Evolutionary conservation across 2,888 invertebrate species (phyloP).

Genomic region (Yponomeuta sedellus): DNA sequence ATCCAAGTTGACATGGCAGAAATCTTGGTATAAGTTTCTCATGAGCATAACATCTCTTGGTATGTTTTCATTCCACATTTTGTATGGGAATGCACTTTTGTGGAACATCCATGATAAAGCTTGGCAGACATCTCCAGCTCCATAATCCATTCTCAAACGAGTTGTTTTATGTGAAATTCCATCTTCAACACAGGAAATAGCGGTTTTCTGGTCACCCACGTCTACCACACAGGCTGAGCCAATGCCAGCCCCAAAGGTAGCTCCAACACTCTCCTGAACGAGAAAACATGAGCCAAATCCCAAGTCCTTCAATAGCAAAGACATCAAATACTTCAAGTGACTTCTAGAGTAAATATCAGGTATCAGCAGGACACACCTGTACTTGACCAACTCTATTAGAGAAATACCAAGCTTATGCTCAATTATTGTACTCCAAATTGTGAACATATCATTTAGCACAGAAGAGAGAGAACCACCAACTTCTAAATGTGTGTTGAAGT

Average conservation of each 20-base stretch:
- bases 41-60: conserved; percentile 87
- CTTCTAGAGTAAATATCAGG: conserved; percentile 93
- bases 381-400: conserved; percentile 81
- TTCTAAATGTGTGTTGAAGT: conserved; percentile 88
- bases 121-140: conserved; percentile 94
- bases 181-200: conserved; percentile 97
- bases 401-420: conserved; percentile 86
- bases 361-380: conserved; percentile 90
- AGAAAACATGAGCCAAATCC: conserved; percentile 91
- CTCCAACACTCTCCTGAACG: conserved; percentile 81
- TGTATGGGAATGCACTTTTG: conserved; percentile 93
- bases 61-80: conserved; percentile 83
- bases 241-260: conserved; percentile 70
- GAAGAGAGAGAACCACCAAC: conserved; percentile 91
- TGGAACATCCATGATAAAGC: conserved; percentile 91
- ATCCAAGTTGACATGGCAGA: conserved; percentile 93
- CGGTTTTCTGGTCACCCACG: conserved; percentile 96
- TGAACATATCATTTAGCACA: conserved; percentile 88
- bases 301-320: conserved; percentile 85
- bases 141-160: conserved; percentile 89
- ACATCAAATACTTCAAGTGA: conserved; percentile 90
- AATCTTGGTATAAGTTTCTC: conserved; percentile 90
- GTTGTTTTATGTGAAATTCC: conserved; percentile 94
- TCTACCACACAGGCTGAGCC: conserved; percentile 94
- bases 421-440: conserved; percentile 91